Evolutionary conservation across 2,113 vertebrate species (phyloP), one percentile per base, ranked within the genome.

Genomic region (Scytalopus superciliaris): DNA sequence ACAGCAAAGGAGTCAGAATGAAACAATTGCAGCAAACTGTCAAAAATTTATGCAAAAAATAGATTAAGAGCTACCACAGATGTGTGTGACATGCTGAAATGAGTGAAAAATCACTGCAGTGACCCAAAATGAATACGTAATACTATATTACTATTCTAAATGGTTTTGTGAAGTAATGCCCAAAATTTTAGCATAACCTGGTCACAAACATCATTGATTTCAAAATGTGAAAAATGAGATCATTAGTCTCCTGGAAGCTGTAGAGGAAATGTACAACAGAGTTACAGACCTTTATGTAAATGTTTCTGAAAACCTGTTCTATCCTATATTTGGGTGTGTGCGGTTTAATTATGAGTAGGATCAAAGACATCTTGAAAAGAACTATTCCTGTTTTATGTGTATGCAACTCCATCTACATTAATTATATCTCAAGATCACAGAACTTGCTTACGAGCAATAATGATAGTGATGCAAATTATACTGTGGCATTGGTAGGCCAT

Each of bases 281-380:
- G 25, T 62, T 94, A 42, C 14, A 84, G 57, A 91, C 57, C 56
- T 94, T 78, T 84, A 89, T 93, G 92, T 45, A 92, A 87, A 94
- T 87, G 1, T 87, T 87, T 72, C 57, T 64, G 67, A 68, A 77
- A 91, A n/a, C 30, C 31, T 69, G 31, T 69, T 93, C 67, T 87
- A 69, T 63, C 76, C 33, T 92, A 15, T 82, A 76, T 91, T 84
- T 94, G 74, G 25, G 74, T 4, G 63, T 84, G 35, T 8, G 60
- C 9, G 35, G 66, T 59, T 93, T 96, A 97, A 96, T 97, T 95
- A 96, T 44, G 57, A 83, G 47, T 83, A 94, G 49, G 86, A 96
- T 97, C 95, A 97, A 97, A 96, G 90, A 55, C 62, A 94, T 90
- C 87, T 93, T 91, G 80, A 94, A 95, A 96, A 91, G 87, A 84